A percentile compares a stretch with the other conserved stretches of the same genome.
These are phyloP conservation scores for Drosophila gunungcola DNA, from an alignment of 1,140 invertebrate species.

Conservation along the genomic window DNA sequence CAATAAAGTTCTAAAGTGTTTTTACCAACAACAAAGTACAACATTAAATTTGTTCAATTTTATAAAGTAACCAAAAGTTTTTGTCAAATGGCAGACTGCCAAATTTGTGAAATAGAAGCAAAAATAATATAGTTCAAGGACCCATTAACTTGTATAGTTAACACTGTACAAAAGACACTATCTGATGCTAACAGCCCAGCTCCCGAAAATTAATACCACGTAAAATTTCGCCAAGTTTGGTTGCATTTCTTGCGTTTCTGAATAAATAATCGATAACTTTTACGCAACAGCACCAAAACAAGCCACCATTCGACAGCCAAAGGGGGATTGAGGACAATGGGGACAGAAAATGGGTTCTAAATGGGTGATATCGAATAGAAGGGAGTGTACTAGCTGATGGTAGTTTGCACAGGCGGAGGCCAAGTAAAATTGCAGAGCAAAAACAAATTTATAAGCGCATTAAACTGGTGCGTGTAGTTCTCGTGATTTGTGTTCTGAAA, in stretches of 20 bases:
- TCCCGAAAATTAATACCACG: slow-evolving; percentile 45
- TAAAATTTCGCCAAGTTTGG: slow-evolving; percentile 51
- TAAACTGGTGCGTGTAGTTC: slow-evolving; percentile 73
- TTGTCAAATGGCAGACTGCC: not conserved
- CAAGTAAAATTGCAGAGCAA: slow-evolving; percentile 70
- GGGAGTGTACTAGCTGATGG: not conserved
- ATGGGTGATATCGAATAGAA: not conserved
- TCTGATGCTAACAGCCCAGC: slow-evolving; percentile 30
- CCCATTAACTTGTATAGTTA: slow-evolving; percentile 19
- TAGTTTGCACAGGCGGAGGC: slow-evolving; percentile 13
- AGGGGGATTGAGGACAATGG: slow-evolving; percentile 26
- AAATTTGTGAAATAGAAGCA: slow-evolving; percentile 1
- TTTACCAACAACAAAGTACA: not conserved
- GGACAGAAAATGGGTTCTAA: not conserved
- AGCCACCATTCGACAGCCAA: slow-evolving; percentile 47
- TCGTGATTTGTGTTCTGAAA: slow-evolving; percentile 62
- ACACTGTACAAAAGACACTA: slow-evolving; percentile 46
- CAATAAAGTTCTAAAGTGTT: not conserved
- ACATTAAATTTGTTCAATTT: slow-evolving; percentile 3
- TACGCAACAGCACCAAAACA: slow-evolving; percentile 62
- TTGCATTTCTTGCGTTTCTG: slow-evolving; percentile 73
- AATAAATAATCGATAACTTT: slow-evolving; percentile 79
- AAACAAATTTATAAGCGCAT: slow-evolving; percentile 83
- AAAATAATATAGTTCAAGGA: slow-evolving; percentile 9
- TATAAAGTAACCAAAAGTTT: slow-evolving; percentile 1